Base-by-base conservation (phyloP, 2,113 vertebrate species). In the Telmatochromis sp. region DNA sequence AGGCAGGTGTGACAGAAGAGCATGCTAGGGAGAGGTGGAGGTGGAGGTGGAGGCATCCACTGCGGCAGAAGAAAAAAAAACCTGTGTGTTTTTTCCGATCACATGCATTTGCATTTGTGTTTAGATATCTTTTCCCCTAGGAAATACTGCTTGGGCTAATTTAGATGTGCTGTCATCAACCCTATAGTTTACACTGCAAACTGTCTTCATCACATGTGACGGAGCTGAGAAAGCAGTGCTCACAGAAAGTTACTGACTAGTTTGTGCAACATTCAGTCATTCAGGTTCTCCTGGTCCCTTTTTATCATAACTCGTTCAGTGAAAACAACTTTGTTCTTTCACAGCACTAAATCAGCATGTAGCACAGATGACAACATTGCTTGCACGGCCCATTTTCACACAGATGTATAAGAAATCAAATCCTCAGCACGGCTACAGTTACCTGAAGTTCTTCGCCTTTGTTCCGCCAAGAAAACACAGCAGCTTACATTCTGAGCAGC, bases 361-460 rank as follows among this genome's bases (percentile, higher is more conserved):
- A 75, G 84, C 86, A 54, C 87, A 84, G 83, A 73, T 60, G 63
- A 23, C 40, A 26, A 78, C 86, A 7, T 23, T 86, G 82, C 85
- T 91, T 91, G 47, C 80, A 11, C 5, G 35, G 86, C 83, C 81
- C 21, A 6, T 82, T 80, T 91, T 84, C 54, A 87, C 89, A 78
- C 75, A 78, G 55, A 54, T 19, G 53, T 40, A 35, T n/a, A 51
- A 85, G 87, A 33, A 83, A 81, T 80, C 14, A 86, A 91, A 87
- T 75, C 85, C 91, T 23, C 4, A 65, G 89, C 71, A 45, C 26
- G 26, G 87, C 78, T 85, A 75, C 47, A 15, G 57, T 92, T 90
- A 89, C 92, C 82, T 87, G 85, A 40, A 33, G 86, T 21, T 5
- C 83, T n/a, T 60, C 7, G 51, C 51, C 86, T 93, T 88, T 68